These are phyloP conservation scores for Epinephelus malabaricus DNA, from an alignment of 2,797 vertebrate species.

Conservation along the genomic window DNA sequence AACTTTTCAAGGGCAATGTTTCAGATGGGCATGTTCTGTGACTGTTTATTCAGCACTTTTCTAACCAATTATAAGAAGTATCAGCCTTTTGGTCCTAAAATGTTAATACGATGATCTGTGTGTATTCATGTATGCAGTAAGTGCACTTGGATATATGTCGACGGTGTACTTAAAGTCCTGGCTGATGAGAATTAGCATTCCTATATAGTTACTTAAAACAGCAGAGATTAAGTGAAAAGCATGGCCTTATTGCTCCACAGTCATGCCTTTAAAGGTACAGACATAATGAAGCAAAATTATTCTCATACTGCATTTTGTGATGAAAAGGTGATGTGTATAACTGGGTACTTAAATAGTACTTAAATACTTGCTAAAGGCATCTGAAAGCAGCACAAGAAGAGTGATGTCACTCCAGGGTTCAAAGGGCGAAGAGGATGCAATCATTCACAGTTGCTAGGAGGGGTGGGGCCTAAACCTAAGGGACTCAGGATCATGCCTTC, in stretches of 20 bases:
- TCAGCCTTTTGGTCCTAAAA: not conserved
- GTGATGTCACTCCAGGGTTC: no score
- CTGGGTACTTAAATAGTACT: not conserved
- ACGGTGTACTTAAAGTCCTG: not conserved
- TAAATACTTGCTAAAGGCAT: not conserved
- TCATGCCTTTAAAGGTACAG: no score
- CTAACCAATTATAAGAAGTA: not conserved
- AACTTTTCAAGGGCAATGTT: slow-evolving; percentile 82
- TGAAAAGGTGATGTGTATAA: not conserved
- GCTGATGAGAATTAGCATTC: not conserved
- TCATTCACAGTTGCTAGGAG: not conserved
- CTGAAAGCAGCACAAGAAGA: no score
- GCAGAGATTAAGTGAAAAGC: not conserved
- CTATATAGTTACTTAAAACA: not conserved
- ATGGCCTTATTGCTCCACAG: not conserved
- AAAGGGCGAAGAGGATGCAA: not conserved
- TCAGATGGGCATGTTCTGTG: slow-evolving; percentile 7
- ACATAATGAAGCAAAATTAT: no score
- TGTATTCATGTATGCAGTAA: not conserved
- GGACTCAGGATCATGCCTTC: no score
- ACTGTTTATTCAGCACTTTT: slow-evolving; percentile 45
- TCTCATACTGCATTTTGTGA: not conserved
- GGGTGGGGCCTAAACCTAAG: no score
- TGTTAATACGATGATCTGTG: not conserved
- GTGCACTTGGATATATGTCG: no score